Conservation (phyloP, 2,888 invertebrate genomes). For the Troglohyphantes excavatus region DNA sequence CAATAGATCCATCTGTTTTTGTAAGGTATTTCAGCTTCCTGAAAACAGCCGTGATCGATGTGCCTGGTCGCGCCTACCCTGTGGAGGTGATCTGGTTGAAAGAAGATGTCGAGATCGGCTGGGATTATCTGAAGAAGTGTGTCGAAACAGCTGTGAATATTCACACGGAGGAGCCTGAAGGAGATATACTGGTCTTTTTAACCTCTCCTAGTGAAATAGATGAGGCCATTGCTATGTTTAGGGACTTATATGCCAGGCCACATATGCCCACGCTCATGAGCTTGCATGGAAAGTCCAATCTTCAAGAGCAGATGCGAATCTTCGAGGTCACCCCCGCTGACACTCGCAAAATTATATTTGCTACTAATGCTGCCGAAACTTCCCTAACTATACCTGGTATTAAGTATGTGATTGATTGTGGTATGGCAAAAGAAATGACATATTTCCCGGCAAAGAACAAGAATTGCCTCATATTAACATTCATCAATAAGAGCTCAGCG, state of each 20-base stretch:
- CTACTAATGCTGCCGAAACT: constrained; percentile 83
- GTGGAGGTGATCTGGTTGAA: constrained; percentile 81
- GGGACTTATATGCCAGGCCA: constrained; percentile 35
- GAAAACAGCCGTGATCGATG: constrained; percentile 81
- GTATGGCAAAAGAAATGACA: constrained; percentile 82
- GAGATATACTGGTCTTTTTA: constrained; percentile 81
- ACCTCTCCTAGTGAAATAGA: constrained; percentile 81
- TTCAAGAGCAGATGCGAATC: constrained; percentile 82
- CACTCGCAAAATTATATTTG: constrained; percentile 82
- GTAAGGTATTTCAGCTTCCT: constrained; percentile 81
- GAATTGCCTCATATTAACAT: constrained; percentile 81
- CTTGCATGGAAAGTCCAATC: constrained; percentile 81
- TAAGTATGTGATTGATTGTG: constrained; percentile 83
- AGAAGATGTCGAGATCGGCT: constrained; percentile 77
- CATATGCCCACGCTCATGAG: constrained; percentile 35
- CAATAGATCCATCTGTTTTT: constrained; percentile 82
- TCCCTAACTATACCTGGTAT: constrained; percentile 83
- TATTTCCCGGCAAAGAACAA: constrained; percentile 82
- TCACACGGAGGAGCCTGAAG: constrained; percentile 80
- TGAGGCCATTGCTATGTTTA: constrained; percentile 79
- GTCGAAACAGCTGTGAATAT: constrained; percentile 81
- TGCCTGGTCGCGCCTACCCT: constrained; percentile 82
- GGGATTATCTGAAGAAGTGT: constrained; percentile 80
- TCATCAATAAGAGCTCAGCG: constrained; percentile 82
- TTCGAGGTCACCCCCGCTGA: constrained; percentile 79